Conservation (phyloP, 2,797 vertebrate genomes). For the Coranthus polyacanthus region DNA sequence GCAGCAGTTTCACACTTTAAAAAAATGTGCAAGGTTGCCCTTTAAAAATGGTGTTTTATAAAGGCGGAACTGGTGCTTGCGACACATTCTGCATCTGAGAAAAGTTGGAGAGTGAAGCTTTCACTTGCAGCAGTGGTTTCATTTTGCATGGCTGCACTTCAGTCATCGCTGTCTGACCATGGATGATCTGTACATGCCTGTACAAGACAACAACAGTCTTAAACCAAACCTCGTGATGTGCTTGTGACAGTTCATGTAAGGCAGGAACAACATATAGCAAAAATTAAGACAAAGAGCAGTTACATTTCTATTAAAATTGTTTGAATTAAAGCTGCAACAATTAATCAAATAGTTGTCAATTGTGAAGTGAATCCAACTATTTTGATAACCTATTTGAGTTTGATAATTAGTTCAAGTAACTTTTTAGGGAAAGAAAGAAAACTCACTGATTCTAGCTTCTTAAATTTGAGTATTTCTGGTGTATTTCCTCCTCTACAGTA, state of each 20-base stretch:
- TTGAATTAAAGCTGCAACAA: not conserved
- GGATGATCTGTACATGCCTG: conserved; percentile 74
- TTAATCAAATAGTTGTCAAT: too few relatives aligned
- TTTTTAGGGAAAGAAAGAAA: too few relatives aligned
- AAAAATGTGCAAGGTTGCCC: not conserved
- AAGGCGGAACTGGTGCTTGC: conserved; percentile 35
- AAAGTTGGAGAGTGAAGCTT: not conserved
- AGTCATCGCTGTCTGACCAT: conserved; percentile 61
- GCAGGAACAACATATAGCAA: not conserved
- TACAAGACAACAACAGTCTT: conserved; percentile 11
- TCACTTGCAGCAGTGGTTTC: not conserved
- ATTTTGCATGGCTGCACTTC: not conserved
- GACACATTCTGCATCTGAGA: not conserved
- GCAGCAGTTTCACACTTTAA: not conserved
- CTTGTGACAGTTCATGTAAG: not conserved
- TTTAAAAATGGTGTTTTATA: not conserved
- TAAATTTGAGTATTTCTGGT: too few relatives aligned
- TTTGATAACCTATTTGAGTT: too few relatives aligned
- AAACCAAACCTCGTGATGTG: not conserved
- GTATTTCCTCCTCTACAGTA: too few relatives aligned
- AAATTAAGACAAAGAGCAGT: not conserved
- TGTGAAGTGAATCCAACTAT: too few relatives aligned
- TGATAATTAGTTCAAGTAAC: too few relatives aligned
- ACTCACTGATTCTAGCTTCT: too few relatives aligned
- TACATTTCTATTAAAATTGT: too few relatives aligned